Conservation (phyloP, 2,113 vertebrate species). For the Pseudopodoces humilis region DNA sequence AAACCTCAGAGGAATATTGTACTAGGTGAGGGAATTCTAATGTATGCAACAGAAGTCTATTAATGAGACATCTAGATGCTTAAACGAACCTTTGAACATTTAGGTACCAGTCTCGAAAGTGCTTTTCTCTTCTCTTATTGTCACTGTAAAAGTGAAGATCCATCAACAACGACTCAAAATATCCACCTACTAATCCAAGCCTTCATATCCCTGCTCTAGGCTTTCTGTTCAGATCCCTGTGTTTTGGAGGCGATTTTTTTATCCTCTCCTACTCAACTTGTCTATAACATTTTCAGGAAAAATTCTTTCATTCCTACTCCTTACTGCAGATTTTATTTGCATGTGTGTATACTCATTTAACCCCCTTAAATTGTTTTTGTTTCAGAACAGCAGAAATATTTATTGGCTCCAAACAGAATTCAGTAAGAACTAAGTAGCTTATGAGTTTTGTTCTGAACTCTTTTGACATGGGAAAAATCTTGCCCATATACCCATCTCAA, state of each 20-base stretch:
- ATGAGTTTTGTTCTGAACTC: neutral
- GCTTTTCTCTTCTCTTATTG: neutral
- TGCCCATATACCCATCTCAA: neutral
- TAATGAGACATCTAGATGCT: constrained; percentile 5
- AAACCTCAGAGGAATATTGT: neutral
- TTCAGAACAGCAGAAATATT: neutral
- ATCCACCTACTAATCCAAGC: neutral
- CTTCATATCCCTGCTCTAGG: neutral
- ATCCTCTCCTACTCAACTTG: neutral
- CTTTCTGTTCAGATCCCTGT: neutral
- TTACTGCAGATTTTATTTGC: neutral
- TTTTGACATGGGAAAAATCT: neutral
- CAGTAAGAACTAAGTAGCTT: neutral
- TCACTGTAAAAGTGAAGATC: neutral
- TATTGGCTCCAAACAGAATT: neutral
- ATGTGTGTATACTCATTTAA: neutral
- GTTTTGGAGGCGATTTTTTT: neutral
- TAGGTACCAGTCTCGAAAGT: neutral
- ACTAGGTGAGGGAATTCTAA: neutral
- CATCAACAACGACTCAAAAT: neutral
- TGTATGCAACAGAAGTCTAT: neutral
- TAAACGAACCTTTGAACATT: neutral
- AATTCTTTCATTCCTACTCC: neutral
- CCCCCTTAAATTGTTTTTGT: neutral
- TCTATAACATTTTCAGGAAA: neutral